These are phyloP conservation scores for Drosophila ironensis DNA, from an alignment of 1,140 invertebrate genomes.

Conservation along the genomic window DNA sequence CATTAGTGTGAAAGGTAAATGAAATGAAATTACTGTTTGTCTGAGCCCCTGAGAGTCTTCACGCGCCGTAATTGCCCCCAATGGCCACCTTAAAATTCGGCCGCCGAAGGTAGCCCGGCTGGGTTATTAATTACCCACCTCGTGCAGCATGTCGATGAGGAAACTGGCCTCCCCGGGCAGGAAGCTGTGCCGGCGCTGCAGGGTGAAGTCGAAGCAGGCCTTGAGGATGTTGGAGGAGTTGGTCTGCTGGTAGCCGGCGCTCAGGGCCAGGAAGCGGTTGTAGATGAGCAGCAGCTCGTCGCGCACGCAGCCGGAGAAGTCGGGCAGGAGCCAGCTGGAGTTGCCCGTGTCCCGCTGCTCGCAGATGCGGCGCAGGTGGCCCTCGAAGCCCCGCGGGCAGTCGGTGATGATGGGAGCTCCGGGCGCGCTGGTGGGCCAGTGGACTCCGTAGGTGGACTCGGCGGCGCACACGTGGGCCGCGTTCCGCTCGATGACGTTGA, in stretches of 20 bases:
- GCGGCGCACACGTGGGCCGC: conserved; percentile 84
- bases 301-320: conserved; percentile 88
- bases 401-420: conserved; percentile 84
- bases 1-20: too few species aligned
- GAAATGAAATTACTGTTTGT: too few species aligned
- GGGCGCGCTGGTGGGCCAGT: conserved; percentile 86
- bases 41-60: too few species aligned
- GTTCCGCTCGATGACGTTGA: conserved; percentile 85
- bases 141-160: conserved; percentile 78
- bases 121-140: conserved; percentile 37
- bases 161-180: conserved; percentile 80
- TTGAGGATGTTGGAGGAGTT: conserved; percentile 83
- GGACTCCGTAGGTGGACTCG: conserved; percentile 82
- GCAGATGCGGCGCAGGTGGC: conserved; percentile 83
- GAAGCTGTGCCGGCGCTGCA: conserved; percentile 67
- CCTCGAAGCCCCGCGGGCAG: conserved; percentile 84
- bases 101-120: too few species aligned
- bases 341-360: conserved; percentile 84
- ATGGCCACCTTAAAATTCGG: too few species aligned
- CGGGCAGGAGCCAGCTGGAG: conserved; percentile 88
- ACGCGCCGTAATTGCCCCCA: not conserved
- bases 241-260: conserved; percentile 86
- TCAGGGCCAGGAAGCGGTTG: conserved; percentile 85
- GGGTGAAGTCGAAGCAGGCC: conserved; percentile 75
- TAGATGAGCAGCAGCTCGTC: conserved; percentile 86